Base-by-base conservation (phyloP, 2,797 vertebrate genomes). In the Sylvilagus floridanus region DNA sequence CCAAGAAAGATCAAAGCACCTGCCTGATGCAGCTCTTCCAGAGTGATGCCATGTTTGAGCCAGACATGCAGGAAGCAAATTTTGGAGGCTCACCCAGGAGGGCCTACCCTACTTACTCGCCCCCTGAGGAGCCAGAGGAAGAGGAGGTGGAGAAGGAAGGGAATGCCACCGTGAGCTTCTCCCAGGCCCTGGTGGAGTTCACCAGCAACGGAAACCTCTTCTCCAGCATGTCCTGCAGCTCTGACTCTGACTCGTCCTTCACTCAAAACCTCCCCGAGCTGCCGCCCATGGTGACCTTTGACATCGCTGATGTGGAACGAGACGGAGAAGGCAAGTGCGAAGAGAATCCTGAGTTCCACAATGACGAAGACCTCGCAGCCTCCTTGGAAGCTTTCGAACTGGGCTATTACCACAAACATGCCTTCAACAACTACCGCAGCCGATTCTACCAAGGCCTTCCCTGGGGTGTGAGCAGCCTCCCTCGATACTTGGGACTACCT, bases 301-400 rank as follows among this genome's bases (percentile, higher is more conserved):
- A 99, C 28, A 99, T 99, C 0, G 99, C 99, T 1, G 99, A 99
- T 1, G 99, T 99, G 98, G 98, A 98, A 93, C 96, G 97, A 84
- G 99, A 99, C 68, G 99, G 99, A 4, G 99, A 99, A 97, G 99
- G 99, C 0, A 99, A 99, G 94, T 99, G 99, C 1, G 99, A 99
- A 76, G 99, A 99, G 95, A 99, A 98, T 83, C 98, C 98, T 0
- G 99, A 99, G 92, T 98, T 99, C 98, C 99, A 98, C 0, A 98
- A 98, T 1, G 99, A 99, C 2, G 99, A 99, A 97, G 99, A 99
- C 91, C 98, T 99, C 7, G 98, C 99, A 0, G 98, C 98, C 0
- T 99, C 99, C 32, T 99, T 99, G 88, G 99, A 99, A 98, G 98
- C 98, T 71, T 99, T 99, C 73, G 99, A 99, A 1, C 98, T 99